These are phyloP conservation scores for Machimus rusticus DNA, from an alignment of 2,888 invertebrate genomes.

Conservation along the genomic window DNA sequence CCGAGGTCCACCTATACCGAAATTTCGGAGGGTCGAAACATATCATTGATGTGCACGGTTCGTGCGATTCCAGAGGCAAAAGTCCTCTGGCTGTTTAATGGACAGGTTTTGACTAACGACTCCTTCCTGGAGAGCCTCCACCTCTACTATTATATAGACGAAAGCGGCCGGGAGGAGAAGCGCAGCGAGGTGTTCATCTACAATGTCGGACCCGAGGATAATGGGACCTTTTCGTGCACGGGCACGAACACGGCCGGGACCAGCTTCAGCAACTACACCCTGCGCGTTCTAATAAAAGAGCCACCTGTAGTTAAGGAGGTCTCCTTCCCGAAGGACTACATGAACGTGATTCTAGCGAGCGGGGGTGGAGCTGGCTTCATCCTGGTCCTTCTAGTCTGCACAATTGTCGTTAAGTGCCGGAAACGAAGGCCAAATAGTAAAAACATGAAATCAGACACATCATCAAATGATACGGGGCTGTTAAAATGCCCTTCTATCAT, in stretches of 20 bases:
- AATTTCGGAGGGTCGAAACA: slow-evolving; percentile 80
- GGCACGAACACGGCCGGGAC: slow-evolving; percentile 87
- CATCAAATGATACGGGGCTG: slow-evolving; percentile 65
- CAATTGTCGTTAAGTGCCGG: slow-evolving; percentile 69
- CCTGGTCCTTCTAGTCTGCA: slow-evolving; percentile 71
- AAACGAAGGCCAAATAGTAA: slow-evolving; percentile 59
- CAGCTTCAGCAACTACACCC: slow-evolving; percentile 81
- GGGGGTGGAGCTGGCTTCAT: slow-evolving; percentile 71
- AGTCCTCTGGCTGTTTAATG: slow-evolving; percentile 85
- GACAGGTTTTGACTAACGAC: slow-evolving; percentile 80
- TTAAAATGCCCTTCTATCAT: slow-evolving; percentile 66
- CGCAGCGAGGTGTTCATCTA: slow-evolving; percentile 81
- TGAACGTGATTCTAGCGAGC: slow-evolving; percentile 74
- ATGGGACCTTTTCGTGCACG: slow-evolving; percentile 85
- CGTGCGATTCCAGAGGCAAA: slow-evolving; percentile 83
- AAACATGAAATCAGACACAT: slow-evolving; percentile 70
- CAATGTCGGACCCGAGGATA: slow-evolving; percentile 79
- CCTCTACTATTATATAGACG: slow-evolving; percentile 75
- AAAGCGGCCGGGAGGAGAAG: slow-evolving; percentile 76
- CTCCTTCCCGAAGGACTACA: slow-evolving; percentile 74
- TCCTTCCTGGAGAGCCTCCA: slow-evolving; percentile 73
- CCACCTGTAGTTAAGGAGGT: slow-evolving; percentile 74
- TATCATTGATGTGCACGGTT: slow-evolving; percentile 81
- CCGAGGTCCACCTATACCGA: slow-evolving; percentile 80
- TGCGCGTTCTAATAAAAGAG: slow-evolving; percentile 77